Conservation (phyloP, 2,797 vertebrate species). For the Perdix hodgsoniae region DNA sequence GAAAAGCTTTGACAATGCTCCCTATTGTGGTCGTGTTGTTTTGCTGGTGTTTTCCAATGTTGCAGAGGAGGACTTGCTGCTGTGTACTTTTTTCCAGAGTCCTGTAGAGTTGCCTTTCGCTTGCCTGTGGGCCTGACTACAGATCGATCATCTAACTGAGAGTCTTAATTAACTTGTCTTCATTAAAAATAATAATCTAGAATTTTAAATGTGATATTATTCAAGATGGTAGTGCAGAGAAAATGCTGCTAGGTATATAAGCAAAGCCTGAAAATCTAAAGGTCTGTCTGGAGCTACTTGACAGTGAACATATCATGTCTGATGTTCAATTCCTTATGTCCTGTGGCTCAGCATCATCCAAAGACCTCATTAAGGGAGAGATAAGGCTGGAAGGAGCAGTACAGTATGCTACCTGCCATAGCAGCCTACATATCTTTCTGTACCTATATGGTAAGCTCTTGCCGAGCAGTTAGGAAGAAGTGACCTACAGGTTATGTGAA, state of each 20-base stretch:
- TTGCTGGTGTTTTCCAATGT: not conserved
- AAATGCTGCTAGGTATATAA: not conserved
- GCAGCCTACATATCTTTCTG: not conserved
- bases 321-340: not conserved
- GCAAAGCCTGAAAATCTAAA: not conserved
- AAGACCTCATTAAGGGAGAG: not conserved
- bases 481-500: not conserved
- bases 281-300: not conserved
- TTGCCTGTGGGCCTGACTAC: not conserved
- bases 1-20: not conserved
- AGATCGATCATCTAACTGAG: not conserved
- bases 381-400: not conserved
- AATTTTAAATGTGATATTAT: not conserved
- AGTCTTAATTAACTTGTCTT: not conserved
- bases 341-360: not conserved
- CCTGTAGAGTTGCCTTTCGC: not conserved
- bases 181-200: not conserved
- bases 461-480: not conserved
- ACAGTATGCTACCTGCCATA: accelerated
- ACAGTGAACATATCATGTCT: accelerated
- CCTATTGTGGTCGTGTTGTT: not conserved
- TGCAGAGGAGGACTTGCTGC: not conserved
- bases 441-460: accelerated
- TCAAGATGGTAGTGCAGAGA: not conserved
- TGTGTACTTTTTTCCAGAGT: not conserved